These are phyloP conservation scores for Dinothrombium tinctorium DNA, from an alignment of 1,140 invertebrate species.

Conservation along the genomic window DNA sequence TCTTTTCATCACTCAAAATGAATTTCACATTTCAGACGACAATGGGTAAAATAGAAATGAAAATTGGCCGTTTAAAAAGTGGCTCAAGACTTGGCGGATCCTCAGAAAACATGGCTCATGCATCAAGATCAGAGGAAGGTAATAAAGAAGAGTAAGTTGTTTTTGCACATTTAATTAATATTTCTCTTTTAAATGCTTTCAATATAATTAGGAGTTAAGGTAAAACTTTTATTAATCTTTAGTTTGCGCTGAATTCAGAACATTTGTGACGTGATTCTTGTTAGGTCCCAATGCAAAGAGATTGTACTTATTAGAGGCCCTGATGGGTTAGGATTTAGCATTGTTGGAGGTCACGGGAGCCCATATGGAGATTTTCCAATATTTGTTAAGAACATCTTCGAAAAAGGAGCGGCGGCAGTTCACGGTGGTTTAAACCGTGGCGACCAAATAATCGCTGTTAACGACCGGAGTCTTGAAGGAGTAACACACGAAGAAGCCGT, in stretches of 20 bases:
- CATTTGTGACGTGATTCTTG: not conserved
- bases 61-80: constrained; percentile 50
- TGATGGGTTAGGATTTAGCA: constrained; percentile 55
- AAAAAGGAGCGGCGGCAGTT: constrained; percentile 64
- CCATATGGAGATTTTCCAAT: constrained; percentile 53
- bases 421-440: constrained; percentile 71
- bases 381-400: constrained; percentile 75
- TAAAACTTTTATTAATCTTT: too few relatives aligned
- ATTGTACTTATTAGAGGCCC: constrained; percentile 40
- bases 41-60: constrained; percentile 42
- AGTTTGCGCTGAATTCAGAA: not conserved
- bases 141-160: constrained; percentile 8
- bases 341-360: constrained; percentile 74
- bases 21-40: constrained; percentile 28
- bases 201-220: too few relatives aligned
- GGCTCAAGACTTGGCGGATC: constrained; percentile 12
- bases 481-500: constrained; percentile 35
- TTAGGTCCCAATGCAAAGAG: constrained; percentile 18
- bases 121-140: constrained; percentile 3
- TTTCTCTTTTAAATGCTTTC: too few relatives aligned
- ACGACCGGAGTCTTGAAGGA: constrained; percentile 33
- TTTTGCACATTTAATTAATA: too few relatives aligned
- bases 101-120: not conserved
- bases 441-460: constrained; percentile 70
- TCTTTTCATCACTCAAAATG: not conserved